Percentiles rank a stretch among this genome's conserved stretches.
Conservation (phyloP, 2,888 invertebrate species). For the Dolichopus griseipennis region DNA sequence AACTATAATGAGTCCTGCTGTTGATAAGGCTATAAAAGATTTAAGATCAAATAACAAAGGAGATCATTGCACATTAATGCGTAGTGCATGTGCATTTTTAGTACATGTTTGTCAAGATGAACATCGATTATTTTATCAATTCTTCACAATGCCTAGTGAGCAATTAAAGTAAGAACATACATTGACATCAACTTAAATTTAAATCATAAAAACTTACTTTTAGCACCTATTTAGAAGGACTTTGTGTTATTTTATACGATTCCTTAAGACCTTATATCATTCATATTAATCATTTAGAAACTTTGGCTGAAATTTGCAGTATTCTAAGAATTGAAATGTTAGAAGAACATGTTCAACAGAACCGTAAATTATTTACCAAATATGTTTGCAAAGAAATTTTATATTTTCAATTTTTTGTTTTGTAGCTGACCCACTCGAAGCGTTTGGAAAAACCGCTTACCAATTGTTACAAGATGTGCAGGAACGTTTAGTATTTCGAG, state of each 20-base stretch:
- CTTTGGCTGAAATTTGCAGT: slow-evolving; percentile 90
- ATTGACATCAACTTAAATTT: background rate
- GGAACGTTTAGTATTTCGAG: slow-evolving; percentile 90
- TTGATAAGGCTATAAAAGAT: slow-evolving; percentile 58
- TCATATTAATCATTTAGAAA: slow-evolving; percentile 94
- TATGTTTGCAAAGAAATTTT: background rate
- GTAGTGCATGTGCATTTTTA: slow-evolving; percentile 82
- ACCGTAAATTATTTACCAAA: slow-evolving; percentile 48
- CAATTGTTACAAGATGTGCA: slow-evolving; percentile 90
- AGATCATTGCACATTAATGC: slow-evolving; percentile 74
- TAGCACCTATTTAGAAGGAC: slow-evolving; percentile 70
- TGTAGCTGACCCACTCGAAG: slow-evolving; percentile 57
- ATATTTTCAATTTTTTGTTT: slow-evolving; percentile 21
- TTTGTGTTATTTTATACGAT: slow-evolving; percentile 87
- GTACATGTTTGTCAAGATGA: slow-evolving; percentile 94
- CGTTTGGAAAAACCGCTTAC: slow-evolving; percentile 67
- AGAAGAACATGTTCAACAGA: slow-evolving; percentile 79
- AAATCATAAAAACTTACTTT: slow-evolving; percentile 9
- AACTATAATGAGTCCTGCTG: slow-evolving; percentile 58
- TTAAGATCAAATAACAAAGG: slow-evolving; percentile 54
- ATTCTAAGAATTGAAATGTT: slow-evolving; percentile 86
- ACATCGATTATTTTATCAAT: slow-evolving; percentile 80
- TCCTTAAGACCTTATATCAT: slow-evolving; percentile 87
- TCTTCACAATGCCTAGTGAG: slow-evolving; percentile 63
- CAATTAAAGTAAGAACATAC: slow-evolving; percentile 51